Evolutionary conservation across 2,888 invertebrate species (phyloP).

Genomic region (Sericinus montela): DNA sequence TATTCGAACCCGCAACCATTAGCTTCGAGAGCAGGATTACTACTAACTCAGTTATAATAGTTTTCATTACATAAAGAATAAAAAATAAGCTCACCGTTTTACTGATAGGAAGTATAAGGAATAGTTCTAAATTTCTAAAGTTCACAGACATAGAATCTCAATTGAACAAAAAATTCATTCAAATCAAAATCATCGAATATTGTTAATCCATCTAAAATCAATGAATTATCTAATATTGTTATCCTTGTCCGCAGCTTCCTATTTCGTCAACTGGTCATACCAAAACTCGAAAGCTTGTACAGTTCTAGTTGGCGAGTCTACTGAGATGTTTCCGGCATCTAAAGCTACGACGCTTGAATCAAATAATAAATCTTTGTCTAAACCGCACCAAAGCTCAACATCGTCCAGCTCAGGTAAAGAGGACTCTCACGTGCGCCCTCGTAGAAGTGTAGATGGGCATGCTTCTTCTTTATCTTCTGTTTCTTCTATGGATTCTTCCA

Average conservation of each 20-base stretch:
- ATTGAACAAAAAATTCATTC: no score
- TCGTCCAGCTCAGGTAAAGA: constrained; percentile 76
- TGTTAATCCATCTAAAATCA: no score
- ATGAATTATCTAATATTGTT: no score
- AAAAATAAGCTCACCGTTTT: no score
- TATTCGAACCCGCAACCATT: no score
- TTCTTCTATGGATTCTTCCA: constrained; percentile 60
- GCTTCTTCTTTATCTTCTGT: constrained; percentile 58
- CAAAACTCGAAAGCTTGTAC: constrained; percentile 90
- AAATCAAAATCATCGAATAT: no score
- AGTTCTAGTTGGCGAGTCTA: constrained; percentile 89
- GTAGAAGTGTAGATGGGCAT: constrained; percentile 85
- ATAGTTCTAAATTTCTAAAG: no score
- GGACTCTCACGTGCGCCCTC: constrained; percentile 80
- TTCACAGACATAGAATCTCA: no score
- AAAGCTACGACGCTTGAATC: constrained; percentile 85
- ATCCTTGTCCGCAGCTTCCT: constrained; percentile 81
- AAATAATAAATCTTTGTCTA: constrained; percentile 83
- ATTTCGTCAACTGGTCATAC: constrained; percentile 91
- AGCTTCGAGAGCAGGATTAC: no score
- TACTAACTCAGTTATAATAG: no score
- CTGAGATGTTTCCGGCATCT: constrained; percentile 83
- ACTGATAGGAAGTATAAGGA: no score
- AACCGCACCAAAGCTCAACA: constrained; percentile 81
- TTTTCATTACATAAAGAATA: no score